Evolutionary conservation across 2,113 vertebrate species (phyloP), one percentile per base, ranked within the genome.

Genomic region (Coreoperca whiteheadi): DNA sequence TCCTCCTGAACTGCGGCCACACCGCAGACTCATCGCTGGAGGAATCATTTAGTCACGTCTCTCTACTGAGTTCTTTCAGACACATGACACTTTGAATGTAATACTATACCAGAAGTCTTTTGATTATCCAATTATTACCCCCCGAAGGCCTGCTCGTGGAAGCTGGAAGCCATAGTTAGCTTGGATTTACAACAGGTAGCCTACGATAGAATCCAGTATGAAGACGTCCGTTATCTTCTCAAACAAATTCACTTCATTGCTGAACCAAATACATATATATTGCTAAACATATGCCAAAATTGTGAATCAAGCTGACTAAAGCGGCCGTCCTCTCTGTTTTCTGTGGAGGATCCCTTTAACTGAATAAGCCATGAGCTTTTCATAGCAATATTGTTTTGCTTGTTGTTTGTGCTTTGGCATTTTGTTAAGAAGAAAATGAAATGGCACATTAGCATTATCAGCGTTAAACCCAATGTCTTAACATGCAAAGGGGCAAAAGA

Each of bases 1-100:
- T 87, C 54, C 23, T 69, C 73, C 28, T 83, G 85, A 87, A 74
- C 77, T 68, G 30, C 1, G 66, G 53, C 23, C 61, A 6, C 51
- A 30, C 70, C 16, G 16, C n/a, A 11, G 59, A 67, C 30, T 68
- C 34, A 32, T 34, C 46, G 1, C 39, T 2, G 0, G 57, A 73
- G 37, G n/a, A 66, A 32, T 16, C 30, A 25, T 34, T 28, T 16
- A 21, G 34, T 60, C 23, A 66, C 8, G 3, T 66, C 6, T 48
- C 23, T 54, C 14, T 34, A 1, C 25, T 18, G 23, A 50, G 41
- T 28, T 61, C 39, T 34, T 71, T 28, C 25, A 34, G 28, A 84
- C 25, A 28, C 25, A 37, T 39, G 16, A 20, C 51, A 30, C 1
- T 56, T 60, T 46, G 16, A 37, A 34, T 20, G 10, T 14, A 15